phyloP scores from a whole-genome alignment of 64 coral and sea anemone genomes.

The Porites australiensis region DNA sequence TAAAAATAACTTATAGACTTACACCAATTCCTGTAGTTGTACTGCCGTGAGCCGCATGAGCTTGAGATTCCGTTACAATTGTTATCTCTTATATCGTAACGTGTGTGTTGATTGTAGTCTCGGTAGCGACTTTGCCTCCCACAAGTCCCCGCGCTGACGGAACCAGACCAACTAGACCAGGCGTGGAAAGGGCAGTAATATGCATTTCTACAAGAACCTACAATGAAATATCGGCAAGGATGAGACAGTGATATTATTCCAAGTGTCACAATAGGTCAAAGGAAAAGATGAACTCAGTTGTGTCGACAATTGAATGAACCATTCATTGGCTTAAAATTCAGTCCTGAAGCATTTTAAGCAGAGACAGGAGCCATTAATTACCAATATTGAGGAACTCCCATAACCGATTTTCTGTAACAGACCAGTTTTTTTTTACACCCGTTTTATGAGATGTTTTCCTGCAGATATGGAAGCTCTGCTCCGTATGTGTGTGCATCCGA shows the following conservation, averaged over 20 bases:
- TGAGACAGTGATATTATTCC: background rate
- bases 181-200: constrained; percentile 70
- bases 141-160: constrained; percentile 61
- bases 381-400: no score
- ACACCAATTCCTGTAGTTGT: constrained; percentile 93
- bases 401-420: no score
- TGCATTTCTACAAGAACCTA: constrained; percentile 83
- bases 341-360: no score
- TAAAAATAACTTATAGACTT: constrained; percentile 38
- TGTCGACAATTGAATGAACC: no score
- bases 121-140: constrained; percentile 72
- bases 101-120: constrained; percentile 69
- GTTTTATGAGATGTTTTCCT: no score
- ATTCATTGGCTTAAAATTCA: no score
- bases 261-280: no score
- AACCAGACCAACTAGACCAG: constrained; percentile 83
- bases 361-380: no score
- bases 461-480: no score
- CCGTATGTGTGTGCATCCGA: no score
- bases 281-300: background rate
- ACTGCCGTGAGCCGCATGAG: constrained; percentile 75
- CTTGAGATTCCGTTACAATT: constrained; percentile 80
- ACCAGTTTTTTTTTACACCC: no score
- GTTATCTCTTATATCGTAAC: constrained; percentile 50
- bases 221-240: background rate